Percentiles rank a stretch among this genome's conserved stretches.
These are phyloP conservation scores for Tringa solitaria DNA, from an alignment of 2,113 vertebrate genomes.

Conservation along the genomic window DNA sequence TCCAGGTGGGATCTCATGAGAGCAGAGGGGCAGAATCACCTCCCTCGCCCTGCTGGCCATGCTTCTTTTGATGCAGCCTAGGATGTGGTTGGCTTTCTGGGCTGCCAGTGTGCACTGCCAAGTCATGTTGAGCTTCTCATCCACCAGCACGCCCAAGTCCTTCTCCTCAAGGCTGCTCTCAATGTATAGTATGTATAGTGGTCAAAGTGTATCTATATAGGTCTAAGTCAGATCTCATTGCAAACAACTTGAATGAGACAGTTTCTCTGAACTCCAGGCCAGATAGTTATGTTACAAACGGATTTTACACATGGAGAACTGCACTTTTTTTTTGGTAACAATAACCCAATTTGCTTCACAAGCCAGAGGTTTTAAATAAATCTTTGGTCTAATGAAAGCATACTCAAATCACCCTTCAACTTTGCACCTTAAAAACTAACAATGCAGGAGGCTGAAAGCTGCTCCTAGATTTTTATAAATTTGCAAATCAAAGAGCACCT, in stretches of 20 bases:
- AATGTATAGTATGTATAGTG: too few species aligned
- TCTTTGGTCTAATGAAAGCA: not conserved
- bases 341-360: not conserved
- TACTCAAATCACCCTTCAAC: conserved; percentile 30
- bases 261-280: not conserved
- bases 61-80: too few species aligned
- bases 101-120: too few species aligned
- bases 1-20: too few species aligned
- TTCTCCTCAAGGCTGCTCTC: too few species aligned
- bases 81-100: too few species aligned
- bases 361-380: not conserved
- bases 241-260: not conserved
- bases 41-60: too few species aligned
- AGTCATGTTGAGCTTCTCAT: too few species aligned
- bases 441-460: not conserved
- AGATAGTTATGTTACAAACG: not conserved
- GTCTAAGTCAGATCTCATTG: not conserved
- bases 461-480: conserved; percentile 33
- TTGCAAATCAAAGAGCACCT: conserved; percentile 66
- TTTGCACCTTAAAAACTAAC: conserved; percentile 31
- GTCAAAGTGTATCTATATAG: too few species aligned
- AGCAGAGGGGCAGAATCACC: too few species aligned
- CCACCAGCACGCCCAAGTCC: too few species aligned
- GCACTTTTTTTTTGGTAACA: not conserved
- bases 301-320: not conserved